Percentiles rank a stretch among this genome's conserved stretches.
phyloP scores from a whole-genome alignment of 2,888 invertebrate genomes.

The Ptychoptera contaminata region DNA sequence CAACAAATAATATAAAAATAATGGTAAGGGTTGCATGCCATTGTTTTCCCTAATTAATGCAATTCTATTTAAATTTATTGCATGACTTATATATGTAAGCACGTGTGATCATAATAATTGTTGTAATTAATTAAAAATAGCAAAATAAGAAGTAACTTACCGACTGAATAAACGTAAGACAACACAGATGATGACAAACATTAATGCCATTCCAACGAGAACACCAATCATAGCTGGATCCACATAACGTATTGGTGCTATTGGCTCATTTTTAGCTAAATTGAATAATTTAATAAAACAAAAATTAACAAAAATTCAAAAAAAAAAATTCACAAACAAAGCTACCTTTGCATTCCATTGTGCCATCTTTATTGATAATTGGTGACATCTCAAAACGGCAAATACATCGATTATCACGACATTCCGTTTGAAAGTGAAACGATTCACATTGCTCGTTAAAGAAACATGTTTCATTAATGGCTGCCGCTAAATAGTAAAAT shows the following conservation, averaged over 20 bases:
- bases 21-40: too few relatives aligned
- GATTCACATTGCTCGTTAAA: constrained; percentile 76
- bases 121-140: constrained; percentile 4
- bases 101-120: not conserved
- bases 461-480: constrained; percentile 65
- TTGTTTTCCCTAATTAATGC: constrained; percentile 15
- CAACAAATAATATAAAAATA: too few relatives aligned
- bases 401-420: constrained; percentile 59
- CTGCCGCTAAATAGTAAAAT: constrained; percentile 40
- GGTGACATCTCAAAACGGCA: constrained; percentile 69
- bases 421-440: constrained; percentile 57
- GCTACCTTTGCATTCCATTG: constrained; percentile 59
- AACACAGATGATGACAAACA: constrained; percentile 88
- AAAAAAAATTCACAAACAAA: constrained; percentile 8
- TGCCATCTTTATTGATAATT: constrained; percentile 50
- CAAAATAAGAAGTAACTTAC: constrained; percentile 37
- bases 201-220: constrained; percentile 76
- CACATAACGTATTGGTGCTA: constrained; percentile 48
- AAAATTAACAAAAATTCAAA: not conserved
- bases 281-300: not conserved
- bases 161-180: constrained; percentile 83
- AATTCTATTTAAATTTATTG: constrained; percentile 15
- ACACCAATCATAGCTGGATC: constrained; percentile 87
- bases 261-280: constrained; percentile 28
- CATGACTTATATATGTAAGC: too few relatives aligned